These are phyloP conservation scores for Centroberyx gerrardi DNA, from an alignment of 2,797 vertebrate species.

Conservation along the genomic window DNA sequence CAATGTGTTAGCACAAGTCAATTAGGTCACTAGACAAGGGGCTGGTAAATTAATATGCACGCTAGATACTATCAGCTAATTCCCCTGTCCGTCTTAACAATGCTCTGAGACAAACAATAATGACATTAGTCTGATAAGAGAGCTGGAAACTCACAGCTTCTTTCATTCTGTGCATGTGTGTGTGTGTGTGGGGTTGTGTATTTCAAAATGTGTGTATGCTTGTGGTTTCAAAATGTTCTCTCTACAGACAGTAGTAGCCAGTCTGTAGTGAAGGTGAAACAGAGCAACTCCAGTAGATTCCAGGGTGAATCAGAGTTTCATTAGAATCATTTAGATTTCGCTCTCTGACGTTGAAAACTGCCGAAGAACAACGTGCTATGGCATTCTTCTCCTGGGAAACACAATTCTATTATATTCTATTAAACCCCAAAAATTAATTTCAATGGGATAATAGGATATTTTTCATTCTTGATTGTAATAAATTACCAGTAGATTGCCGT, in stretches of 20 bases:
- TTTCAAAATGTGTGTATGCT: neutral
- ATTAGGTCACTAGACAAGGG: neutral
- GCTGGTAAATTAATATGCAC: conserved; percentile 14
- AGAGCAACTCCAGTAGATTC: conserved; percentile 5
- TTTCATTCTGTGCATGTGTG: neutral
- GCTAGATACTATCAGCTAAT: conserved; percentile 3
- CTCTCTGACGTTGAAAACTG: conserved; percentile 32
- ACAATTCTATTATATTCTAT: conserved; percentile 14
- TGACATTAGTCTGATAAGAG: conserved; percentile 38
- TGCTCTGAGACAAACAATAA: conserved; percentile 8
- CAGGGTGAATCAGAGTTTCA: conserved; percentile 13
- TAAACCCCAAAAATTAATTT: conserved; percentile 41
- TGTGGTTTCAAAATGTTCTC: neutral
- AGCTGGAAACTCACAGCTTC: conserved; percentile 14
- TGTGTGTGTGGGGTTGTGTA: neutral
- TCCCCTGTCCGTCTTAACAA: neutral
- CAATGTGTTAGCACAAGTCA: conserved; percentile 8
- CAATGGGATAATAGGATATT: conserved; percentile 50
- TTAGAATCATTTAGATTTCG: conserved; percentile 40
- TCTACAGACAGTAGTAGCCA: neutral
- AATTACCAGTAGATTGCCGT: conserved; percentile 65
- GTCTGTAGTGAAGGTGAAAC: neutral
- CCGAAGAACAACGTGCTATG: conserved; percentile 8
- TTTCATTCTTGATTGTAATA: conserved; percentile 68
- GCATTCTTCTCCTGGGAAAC: conserved; percentile 39